These are phyloP conservation scores for Cantharis lateralis DNA, from an alignment of 2,888 invertebrate genomes.

Conservation along the genomic window DNA sequence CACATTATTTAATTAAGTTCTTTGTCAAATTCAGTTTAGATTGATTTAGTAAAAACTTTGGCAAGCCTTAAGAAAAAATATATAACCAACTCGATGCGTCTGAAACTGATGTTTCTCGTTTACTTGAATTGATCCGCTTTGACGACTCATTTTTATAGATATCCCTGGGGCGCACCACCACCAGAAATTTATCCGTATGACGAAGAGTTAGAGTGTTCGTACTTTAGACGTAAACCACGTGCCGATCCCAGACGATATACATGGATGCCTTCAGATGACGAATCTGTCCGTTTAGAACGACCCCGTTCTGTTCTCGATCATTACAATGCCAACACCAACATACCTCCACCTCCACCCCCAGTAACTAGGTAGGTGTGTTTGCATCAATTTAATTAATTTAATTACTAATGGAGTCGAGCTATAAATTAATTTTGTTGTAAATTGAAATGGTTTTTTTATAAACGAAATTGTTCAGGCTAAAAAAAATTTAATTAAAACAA, in stretches of 20 bases:
- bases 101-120: neutral
- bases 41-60: neutral
- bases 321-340: slow-evolving; percentile 58
- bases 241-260: slow-evolving; percentile 78
- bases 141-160: slow-evolving; percentile 50
- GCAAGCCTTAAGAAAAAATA: neutral
- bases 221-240: slow-evolving; percentile 79
- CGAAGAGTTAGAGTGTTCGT: slow-evolving; percentile 77
- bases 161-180: slow-evolving; percentile 64
- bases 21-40: neutral
- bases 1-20: neutral
- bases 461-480: neutral
- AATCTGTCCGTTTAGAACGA: slow-evolving; percentile 73
- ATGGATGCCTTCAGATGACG: slow-evolving; percentile 80
- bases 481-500: neutral
- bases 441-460: neutral
- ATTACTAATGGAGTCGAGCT: neutral
- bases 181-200: slow-evolving; percentile 68
- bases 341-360: slow-evolving; percentile 64
- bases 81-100: neutral
- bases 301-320: slow-evolving; percentile 58
- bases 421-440: neutral
- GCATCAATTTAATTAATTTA: neutral
- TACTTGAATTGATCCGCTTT: neutral
- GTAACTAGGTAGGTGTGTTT: slow-evolving; percentile 59